phyloP scores from a whole-genome alignment of 2,888 invertebrate genomes.

The Cephus nigrinus region DNA sequence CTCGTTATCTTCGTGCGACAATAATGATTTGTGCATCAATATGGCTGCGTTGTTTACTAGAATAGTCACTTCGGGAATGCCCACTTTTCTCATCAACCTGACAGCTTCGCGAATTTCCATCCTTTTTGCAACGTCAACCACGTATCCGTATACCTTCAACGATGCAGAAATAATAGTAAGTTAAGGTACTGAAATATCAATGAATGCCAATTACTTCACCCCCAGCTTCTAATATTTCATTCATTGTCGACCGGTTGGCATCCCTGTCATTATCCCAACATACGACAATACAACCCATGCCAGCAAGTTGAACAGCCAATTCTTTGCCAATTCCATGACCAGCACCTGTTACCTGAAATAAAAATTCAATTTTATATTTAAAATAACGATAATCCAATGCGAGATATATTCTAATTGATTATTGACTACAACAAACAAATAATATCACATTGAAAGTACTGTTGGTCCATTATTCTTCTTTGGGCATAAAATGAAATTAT shows the following conservation, averaged over 20 bases:
- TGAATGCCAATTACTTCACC: conserved; percentile 42
- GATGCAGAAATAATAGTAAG: background rate
- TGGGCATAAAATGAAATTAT: too few relatives aligned
- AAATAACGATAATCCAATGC: background rate
- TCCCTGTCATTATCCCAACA: conserved; percentile 53
- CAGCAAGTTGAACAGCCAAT: conserved; percentile 49
- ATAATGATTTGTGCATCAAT: conserved; percentile 60
- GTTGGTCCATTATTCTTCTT: too few relatives aligned
- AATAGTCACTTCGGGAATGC: conserved; percentile 65
- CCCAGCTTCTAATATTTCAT: conserved; percentile 43
- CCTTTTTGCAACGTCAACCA: conserved; percentile 53
- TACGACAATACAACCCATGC: conserved; percentile 50
- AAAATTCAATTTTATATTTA: background rate
- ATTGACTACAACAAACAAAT: too few relatives aligned
- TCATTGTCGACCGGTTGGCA: conserved; percentile 47
- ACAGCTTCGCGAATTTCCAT: conserved; percentile 45
- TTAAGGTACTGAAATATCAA: background rate
- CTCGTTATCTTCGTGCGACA: conserved; percentile 58
- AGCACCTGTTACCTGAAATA: conserved; percentile 51
- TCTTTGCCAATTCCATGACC: conserved; percentile 57
- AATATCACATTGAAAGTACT: too few relatives aligned
- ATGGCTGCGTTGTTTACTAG: conserved; percentile 68
- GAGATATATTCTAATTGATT: background rate
- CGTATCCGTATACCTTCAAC: conserved; percentile 50
- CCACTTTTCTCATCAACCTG: conserved; percentile 45